Percentiles rank a stretch among this genome's conserved stretches.
Conservation (phyloP, 2,888 invertebrate species). For the Eilema sororculum region DNA sequence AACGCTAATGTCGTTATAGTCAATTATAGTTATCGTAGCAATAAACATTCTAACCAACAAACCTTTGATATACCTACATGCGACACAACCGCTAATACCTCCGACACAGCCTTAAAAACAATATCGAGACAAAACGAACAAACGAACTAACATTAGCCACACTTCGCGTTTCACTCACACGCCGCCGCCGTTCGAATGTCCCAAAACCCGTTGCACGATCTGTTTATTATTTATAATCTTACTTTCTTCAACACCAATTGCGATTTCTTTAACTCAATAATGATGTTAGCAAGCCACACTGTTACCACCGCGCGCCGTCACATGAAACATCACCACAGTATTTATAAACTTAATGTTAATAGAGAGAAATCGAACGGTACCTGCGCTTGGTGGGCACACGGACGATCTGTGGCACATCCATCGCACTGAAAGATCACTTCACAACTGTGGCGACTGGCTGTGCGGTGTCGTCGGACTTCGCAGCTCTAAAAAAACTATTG, state of each 20-base stretch:
- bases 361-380: neutral
- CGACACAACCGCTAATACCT: neutral
- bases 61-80: neutral
- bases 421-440: neutral
- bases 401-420: neutral
- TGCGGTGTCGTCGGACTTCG: neutral
- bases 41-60: neutral
- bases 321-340: neutral
- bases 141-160: neutral
- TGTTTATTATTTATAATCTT: neutral
- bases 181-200: too few species aligned
- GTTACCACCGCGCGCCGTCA: neutral
- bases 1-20: neutral
- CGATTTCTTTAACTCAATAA: neutral
- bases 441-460: slow-evolving; percentile 8
- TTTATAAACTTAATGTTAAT: neutral
- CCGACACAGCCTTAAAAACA: neutral
- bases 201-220: neutral
- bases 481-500: slow-evolving; percentile 1
- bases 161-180: neutral
- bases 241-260: neutral
- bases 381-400: neutral
- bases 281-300: neutral
- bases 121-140: neutral
- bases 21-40: neutral